phyloP scores from a whole-genome alignment of 2,888 invertebrate genomes.

The Tethea ocularis region DNA sequence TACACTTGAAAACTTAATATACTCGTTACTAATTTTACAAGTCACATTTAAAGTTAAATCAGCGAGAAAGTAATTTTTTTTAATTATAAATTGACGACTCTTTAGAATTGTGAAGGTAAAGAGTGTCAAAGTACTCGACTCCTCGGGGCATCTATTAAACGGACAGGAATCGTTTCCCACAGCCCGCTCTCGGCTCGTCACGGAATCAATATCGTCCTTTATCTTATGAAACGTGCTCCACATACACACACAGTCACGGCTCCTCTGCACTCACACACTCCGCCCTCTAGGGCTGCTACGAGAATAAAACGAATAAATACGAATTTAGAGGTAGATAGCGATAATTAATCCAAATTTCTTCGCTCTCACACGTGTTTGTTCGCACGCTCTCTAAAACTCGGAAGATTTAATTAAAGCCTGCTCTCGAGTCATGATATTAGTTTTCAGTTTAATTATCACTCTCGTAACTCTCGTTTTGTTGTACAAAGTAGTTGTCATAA shows the following conservation, averaged over 20 bases:
- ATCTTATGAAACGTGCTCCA: slow-evolving; percentile 80
- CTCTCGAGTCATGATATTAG: slow-evolving; percentile 54
- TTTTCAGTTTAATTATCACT: slow-evolving; percentile 50
- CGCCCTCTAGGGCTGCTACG: slow-evolving; percentile 41
- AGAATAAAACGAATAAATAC: slow-evolving; percentile 58
- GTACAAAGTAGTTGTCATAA: slow-evolving; percentile 22
- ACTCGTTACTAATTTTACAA: slow-evolving; percentile 56
- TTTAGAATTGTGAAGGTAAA: slow-evolving; percentile 50
- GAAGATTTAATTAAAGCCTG: slow-evolving; percentile 65
- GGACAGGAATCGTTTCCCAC: slow-evolving; percentile 80
- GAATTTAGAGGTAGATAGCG: slow-evolving; percentile 48
- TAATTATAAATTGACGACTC: slow-evolving; percentile 53
- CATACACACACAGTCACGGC: slow-evolving; percentile 55
- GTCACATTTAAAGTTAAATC: slow-evolving; percentile 27
- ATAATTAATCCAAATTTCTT: slow-evolving; percentile 74
- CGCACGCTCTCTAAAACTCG: slow-evolving; percentile 59
- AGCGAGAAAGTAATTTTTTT: slow-evolving; percentile 34
- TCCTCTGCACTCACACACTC: slow-evolving; percentile 41
- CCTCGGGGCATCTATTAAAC: slow-evolving; percentile 77
- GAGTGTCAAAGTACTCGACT: slow-evolving; percentile 57
- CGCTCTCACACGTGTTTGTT: slow-evolving; percentile 58
- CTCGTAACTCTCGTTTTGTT: slow-evolving; percentile 29
- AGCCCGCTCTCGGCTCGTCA: slow-evolving; percentile 76
- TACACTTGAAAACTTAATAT: slow-evolving; percentile 69
- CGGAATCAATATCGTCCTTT: slow-evolving; percentile 83